A percentile compares a stretch with the other conserved stretches of the same genome.
Conservation (phyloP, 2,888 invertebrate species). For the Cremastinae sp. region DNA sequence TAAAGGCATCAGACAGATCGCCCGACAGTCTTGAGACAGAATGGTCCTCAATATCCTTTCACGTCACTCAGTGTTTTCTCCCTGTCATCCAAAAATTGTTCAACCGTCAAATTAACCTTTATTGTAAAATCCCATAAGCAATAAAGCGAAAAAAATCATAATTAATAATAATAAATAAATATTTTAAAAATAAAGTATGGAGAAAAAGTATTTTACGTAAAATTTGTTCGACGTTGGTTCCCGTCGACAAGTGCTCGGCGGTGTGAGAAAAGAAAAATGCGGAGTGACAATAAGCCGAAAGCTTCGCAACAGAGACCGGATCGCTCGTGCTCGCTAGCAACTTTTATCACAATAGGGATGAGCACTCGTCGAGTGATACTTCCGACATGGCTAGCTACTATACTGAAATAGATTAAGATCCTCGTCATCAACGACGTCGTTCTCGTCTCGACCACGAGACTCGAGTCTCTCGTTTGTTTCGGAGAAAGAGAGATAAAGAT, state of each 20-base stretch:
- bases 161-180: no score
- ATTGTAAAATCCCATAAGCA: no score
- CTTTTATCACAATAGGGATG: constrained; percentile 70
- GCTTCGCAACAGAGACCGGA: constrained; percentile 7
- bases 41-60: not conserved
- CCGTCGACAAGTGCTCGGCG: not conserved
- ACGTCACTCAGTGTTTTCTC: no score
- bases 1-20: constrained; percentile 12
- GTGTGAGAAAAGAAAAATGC: not conserved
- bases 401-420: constrained; percentile 72
- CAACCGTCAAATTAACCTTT: no score
- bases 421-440: constrained; percentile 54
- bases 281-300: constrained; percentile 30
- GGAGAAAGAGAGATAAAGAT: constrained; percentile 58
- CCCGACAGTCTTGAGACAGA: constrained; percentile 3
- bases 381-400: constrained; percentile 72
- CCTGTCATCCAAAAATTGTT: no score
- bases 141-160: no score
- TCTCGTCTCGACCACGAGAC: constrained; percentile 46
- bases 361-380: constrained; percentile 69
- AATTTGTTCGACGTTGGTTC: not conserved
- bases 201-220: no score
- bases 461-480: constrained; percentile 10
- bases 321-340: constrained; percentile 57
- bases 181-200: no score